Evolutionary conservation across 2,888 invertebrate species (phyloP), one percentile per base, ranked within the genome.

Genomic region (Conus canariensis): DNA sequence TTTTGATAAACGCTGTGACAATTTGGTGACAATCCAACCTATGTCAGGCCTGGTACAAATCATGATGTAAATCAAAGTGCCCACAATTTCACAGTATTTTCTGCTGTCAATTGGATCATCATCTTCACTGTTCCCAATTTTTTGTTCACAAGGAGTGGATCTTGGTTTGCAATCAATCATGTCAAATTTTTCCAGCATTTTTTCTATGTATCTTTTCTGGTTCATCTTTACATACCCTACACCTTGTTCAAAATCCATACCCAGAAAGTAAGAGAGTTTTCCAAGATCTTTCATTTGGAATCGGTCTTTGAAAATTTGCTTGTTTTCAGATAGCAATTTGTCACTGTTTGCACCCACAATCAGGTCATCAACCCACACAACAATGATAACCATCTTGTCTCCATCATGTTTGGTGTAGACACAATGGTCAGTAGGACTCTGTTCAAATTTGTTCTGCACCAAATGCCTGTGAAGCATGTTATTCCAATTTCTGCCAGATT

Each of bases 261-360:
- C 91, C 45, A 92, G 88, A 83, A 92, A 91, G 10, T 64, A 90
- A 70, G 83, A 82, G 10, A 91, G 60, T 67, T 80, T 87, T 1
- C 91, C 92, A 0, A 91, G 83, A 85, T 92, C 92, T 90, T 92
- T 92, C 92, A 92, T 92, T 30, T 90, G 8, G 77, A 77, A 77
- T 30, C 30, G n/a, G 77, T 77, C 30, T 77, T 77, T 77, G 30
- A 77, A 77, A 9, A 77, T 77, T 12, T 77, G 77, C n/a, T 12
- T 77, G 77, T 77, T 70, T 22, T 70, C 70, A 70, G 16, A 22
- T 70, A 77, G 74, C 80, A 89, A 56, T 16, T 60, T 91, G 64
- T 91, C 74, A 59, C n/a, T 30, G 45, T 88, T 88, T 59, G 80
- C 30, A 90, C 30, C n/a, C 89, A 91, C 82, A 91, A 91, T 74